Percentiles rank a stretch among this genome's conserved stretches.
Conservation (phyloP, 2,888 invertebrate genomes). For the Lacanobia wlatinum region DNA sequence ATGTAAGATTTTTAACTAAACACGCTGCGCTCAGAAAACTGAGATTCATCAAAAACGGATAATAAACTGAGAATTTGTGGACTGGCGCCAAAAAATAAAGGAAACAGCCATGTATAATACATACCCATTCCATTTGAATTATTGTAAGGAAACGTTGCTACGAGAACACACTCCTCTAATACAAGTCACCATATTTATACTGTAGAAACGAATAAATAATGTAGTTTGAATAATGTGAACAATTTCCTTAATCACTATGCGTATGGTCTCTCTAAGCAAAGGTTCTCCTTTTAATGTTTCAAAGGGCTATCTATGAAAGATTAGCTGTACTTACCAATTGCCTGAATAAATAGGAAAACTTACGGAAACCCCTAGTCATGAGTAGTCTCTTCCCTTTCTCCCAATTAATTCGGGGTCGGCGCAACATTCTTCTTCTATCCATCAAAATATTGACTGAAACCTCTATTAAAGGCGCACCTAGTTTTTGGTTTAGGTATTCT, state of each 20-base stretch:
- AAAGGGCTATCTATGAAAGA: conserved; percentile 1
- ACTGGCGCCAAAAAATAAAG: conserved; percentile 59
- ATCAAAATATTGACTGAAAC: background rate
- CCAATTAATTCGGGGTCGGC: background rate
- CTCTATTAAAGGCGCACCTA: too few species aligned
- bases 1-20: conserved; percentile 20
- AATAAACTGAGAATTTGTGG: conserved; percentile 50
- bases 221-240: conserved; percentile 17
- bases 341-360: background rate
- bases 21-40: conserved; percentile 9
- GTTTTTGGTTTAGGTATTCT: too few species aligned
- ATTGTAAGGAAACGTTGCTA: conserved; percentile 56
- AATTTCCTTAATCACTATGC: conserved; percentile 2
- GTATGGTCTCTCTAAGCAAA: conserved; percentile 4
- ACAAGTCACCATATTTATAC: conserved; percentile 54
- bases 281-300: conserved; percentile 5
- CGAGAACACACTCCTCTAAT: conserved; percentile 40
- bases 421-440: background rate
- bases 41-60: conserved; percentile 54
- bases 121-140: conserved; percentile 56
- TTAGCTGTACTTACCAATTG: background rate
- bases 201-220: conserved; percentile 32
- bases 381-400: background rate
- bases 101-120: conserved; percentile 50
- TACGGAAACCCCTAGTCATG: background rate